Evolutionary conservation across 23 tunicate genomes (phyloP).

Genomic region (Trididemnum miniatum): DNA sequence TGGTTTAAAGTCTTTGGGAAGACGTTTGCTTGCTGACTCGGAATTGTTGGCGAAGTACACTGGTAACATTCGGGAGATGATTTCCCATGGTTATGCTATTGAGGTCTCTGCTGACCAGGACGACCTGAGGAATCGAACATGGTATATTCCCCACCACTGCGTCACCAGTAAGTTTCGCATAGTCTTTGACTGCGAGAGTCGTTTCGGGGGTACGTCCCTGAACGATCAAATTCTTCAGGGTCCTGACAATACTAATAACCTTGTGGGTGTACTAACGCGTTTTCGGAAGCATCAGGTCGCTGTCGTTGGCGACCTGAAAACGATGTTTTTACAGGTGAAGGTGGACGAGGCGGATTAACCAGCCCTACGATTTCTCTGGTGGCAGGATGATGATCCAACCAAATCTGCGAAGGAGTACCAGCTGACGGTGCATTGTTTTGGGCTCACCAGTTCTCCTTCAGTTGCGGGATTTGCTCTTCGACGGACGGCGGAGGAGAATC

Average conservation of each 20-base stretch:
- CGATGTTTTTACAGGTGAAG: not conserved
- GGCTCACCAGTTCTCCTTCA: not conserved
- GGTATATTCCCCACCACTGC: not conserved
- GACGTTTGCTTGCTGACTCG: too few species aligned
- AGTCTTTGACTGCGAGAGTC: not conserved
- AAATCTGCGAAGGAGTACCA: not conserved
- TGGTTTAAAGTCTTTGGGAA: too few species aligned
- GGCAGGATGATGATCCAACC: not conserved
- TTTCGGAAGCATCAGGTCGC: not conserved
- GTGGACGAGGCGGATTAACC: not conserved
- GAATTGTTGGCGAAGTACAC: too few species aligned
- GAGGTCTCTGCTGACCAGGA: not conserved
- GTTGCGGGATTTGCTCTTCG: not conserved
- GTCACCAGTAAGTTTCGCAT: not conserved
- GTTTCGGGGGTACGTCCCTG: not conserved
- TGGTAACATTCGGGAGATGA: too few species aligned
- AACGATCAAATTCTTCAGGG: not conserved
- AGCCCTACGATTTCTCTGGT: not conserved
- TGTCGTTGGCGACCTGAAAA: not conserved
- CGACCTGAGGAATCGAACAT: not conserved
- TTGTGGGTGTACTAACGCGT: not conserved
- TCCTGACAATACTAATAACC: not conserved
- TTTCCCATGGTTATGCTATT: not conserved
- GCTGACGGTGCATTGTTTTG: not conserved
- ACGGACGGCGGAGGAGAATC: not conserved